Base-by-base conservation (phyloP, 2,888 invertebrate species). In the Perizoma affinitatum region DNA sequence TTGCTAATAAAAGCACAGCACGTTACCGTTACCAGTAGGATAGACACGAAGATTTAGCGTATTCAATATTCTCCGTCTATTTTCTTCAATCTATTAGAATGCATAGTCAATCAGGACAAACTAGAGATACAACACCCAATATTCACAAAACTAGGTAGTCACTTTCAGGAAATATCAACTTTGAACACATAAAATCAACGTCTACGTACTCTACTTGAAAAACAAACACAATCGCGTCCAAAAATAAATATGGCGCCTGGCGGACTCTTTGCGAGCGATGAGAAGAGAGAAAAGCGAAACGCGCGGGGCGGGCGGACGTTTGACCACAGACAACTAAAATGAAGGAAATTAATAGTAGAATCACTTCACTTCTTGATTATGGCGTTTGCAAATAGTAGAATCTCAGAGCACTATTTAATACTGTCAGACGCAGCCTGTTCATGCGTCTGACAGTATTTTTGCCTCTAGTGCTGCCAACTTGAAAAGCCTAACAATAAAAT, bases 181-280 rank as follows among this genome's bases (percentile, higher is more conserved):
- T 5, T 3, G 8, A 5, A 8, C 7, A n/a, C 5, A 8, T 9
- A 41, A 41, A 41, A 68, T 66, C 66, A 65, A 63, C 58, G 58
- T 51, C 22, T 22, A 22, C 22, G 22, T n/a, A 22, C 22, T 3
- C 1, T 22, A 22, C 22, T 22, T 22, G 22, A 22, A 22, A 2
- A 22, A 58, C 41, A 22, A 49, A 40, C 34, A 38, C 40, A 53
- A 49, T 44, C 3, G 22, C 22, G 22, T 22, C 1, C 47, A 35
- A 52, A n/a, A 57, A 59, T 54, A 61, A 56, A 59, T 57, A 66
- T 63, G 66, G 55, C 66, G 62, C 54, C 63, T 63, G 66, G 55
- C 66, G 62, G 57, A 41, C 8, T 0, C 43, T 10, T 8, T 11
- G 42, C 1, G 22, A 22, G 22, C 22, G 22, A 22, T 22, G 22